Base-by-base conservation (phyloP, 2,888 invertebrate species). In the Pherbina coryleti region DNA sequence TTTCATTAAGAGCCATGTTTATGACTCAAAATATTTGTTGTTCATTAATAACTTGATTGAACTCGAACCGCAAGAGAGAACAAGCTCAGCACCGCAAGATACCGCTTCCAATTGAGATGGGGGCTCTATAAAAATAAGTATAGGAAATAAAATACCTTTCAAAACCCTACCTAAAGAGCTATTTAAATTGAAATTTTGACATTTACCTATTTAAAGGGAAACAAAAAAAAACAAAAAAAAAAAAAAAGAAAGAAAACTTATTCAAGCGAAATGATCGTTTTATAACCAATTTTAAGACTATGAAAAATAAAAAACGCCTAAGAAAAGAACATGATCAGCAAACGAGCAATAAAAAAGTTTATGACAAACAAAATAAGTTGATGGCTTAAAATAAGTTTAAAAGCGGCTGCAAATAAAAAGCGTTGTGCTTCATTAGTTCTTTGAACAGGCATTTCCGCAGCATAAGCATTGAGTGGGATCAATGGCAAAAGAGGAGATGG, bases 231-330 rank as follows among this genome's bases (percentile, higher is more conserved):
- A n/a, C n/a, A n/a, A n/a, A n/a, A n/a, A 4, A 22, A 3, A 19
- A 11, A 17, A 49, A 49, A 9, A 44, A 49, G 19, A 51, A 44
- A 22, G 19, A 44, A 49, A 69, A 53, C 17, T 8, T 31, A 71
- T 71, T 71, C 53, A 53, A 55, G 71, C 71, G 71, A 71, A 71
- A 71, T 71, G 53, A 71, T 51, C 71, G 55, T 53, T 71, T 71
- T 71, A 71, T 71, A 55, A 28, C 14, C 55, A 37, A 66, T 66
- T 66, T 66, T 11, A 37, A 66, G 19, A 11, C 60, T 28, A 60
- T 28, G 28, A 60, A 60, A 60, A 60, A 55, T 55, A 19, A 3
- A 19, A 69, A 55, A 71, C 34, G 9, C 17, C 25, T n/a, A 37
- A 34, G n/a, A 34, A 22, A 67, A 67, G 37, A 17, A 28, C 53